phyloP scores from a whole-genome alignment of 2,888 invertebrate species.

The Dastarcus helophoroides region DNA sequence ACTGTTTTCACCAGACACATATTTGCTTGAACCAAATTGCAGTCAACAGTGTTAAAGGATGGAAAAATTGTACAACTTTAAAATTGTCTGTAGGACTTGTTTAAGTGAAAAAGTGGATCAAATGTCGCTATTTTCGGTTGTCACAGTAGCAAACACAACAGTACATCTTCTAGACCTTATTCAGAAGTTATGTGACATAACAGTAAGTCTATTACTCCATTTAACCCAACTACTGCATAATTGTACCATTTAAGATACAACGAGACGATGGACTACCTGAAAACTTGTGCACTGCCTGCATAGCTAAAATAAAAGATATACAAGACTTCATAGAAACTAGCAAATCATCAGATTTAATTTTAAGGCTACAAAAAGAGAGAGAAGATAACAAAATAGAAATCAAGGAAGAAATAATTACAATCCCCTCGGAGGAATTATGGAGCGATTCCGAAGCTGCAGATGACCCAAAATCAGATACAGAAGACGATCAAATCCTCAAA shows the following conservation, averaged over 20 bases:
- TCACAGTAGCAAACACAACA: neutral
- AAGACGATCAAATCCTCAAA: conserved; percentile 1
- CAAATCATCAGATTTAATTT: conserved; percentile 14
- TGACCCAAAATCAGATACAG: neutral
- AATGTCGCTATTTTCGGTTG: neutral
- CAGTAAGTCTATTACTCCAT: neutral
- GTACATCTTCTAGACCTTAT: neutral
- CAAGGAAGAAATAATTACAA: neutral
- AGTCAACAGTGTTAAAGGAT: no score
- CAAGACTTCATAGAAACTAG: conserved; percentile 18
- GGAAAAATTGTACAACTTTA: neutral
- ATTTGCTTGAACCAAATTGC: no score
- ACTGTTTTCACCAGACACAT: no score
- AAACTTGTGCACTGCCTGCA: conserved; percentile 17
- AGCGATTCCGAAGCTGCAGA: neutral
- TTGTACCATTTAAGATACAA: neutral
- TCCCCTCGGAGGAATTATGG: neutral
- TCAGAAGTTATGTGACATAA: neutral
- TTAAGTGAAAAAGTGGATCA: neutral
- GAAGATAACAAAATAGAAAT: neutral
- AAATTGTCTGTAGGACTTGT: neutral
- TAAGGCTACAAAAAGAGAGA: neutral
- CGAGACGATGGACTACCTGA: neutral
- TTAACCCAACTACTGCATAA: neutral
- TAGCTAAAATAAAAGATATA: conserved; percentile 10